phyloP scores from a whole-genome alignment of 2,888 invertebrate species.

The Crioceris asparagi region DNA sequence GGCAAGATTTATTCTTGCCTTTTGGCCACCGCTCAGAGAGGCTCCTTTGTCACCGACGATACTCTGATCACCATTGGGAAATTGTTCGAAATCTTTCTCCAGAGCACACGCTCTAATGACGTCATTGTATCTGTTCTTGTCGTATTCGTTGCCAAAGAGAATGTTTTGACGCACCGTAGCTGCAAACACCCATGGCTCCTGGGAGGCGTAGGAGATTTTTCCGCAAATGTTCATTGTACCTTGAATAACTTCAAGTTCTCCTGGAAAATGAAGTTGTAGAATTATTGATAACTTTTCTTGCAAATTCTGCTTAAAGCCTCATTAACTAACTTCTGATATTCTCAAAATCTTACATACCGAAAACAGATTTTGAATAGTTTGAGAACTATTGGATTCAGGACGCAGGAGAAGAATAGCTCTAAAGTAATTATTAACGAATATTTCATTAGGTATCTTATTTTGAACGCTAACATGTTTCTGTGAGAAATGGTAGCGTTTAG shows the following conservation, averaged over 20 bases:
- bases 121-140: slow-evolving; percentile 52
- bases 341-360: too few species aligned
- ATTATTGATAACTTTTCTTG: too few species aligned
- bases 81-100: slow-evolving; percentile 55
- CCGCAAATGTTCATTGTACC: slow-evolving; percentile 61
- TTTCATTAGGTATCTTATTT: too few species aligned
- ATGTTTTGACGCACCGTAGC: slow-evolving; percentile 85
- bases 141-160: slow-evolving; percentile 68
- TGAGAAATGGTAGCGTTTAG: too few species aligned
- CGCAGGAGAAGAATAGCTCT: too few species aligned
- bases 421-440: too few species aligned
- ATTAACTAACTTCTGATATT: too few species aligned
- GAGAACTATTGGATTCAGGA: too few species aligned
- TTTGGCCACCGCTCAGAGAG: slow-evolving; percentile 66
- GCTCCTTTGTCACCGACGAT: slow-evolving; percentile 64
- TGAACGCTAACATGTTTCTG: too few species aligned
- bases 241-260: slow-evolving; percentile 22
- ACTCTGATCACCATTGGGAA: slow-evolving; percentile 69
- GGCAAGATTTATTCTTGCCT: slow-evolving; percentile 76
- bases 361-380: too few species aligned
- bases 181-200: slow-evolving; percentile 74
- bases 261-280: slow-evolving; percentile 29
- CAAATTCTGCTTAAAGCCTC: too few species aligned
- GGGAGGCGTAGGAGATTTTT: slow-evolving; percentile 62
- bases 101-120: slow-evolving; percentile 59